These are phyloP conservation scores for Biston betularia DNA, from an alignment of 2,888 invertebrate species.

Conservation along the genomic window DNA sequence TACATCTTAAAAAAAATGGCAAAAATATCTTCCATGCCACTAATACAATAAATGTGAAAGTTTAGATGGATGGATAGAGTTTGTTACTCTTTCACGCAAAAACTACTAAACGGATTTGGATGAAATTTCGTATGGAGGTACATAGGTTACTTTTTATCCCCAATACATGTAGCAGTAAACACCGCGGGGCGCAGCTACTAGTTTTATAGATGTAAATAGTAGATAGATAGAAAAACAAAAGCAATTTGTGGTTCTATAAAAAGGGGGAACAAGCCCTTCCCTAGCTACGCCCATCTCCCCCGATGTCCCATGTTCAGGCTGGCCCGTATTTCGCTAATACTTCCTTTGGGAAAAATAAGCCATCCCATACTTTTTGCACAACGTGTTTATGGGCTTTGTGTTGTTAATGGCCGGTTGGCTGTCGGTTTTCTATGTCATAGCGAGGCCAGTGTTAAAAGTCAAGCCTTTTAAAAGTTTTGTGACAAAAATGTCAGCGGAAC, in stretches of 20 bases:
- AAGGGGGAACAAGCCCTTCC: constrained; percentile 15
- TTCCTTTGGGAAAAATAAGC: constrained; percentile 46
- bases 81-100: too few species aligned
- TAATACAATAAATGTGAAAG: too few species aligned
- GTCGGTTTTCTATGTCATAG: constrained; percentile 14
- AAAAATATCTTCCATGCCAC: too few species aligned
- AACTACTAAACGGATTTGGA: too few species aligned
- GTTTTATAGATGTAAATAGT: too few species aligned
- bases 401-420: constrained; percentile 37
- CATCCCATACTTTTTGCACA: constrained; percentile 44
- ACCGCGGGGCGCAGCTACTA: too few species aligned
- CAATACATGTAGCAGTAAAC: too few species aligned
- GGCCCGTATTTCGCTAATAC: constrained; percentile 44
- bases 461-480: constrained; percentile 7
- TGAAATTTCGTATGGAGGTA: too few species aligned
- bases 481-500: neutral
- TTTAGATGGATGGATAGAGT: too few species aligned
- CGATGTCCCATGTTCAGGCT: constrained; percentile 44
- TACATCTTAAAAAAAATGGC: too few species aligned
- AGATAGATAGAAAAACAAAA: neutral
- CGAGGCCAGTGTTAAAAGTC: constrained; percentile 10
- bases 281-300: constrained; percentile 30
- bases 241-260: neutral
- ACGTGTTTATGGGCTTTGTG: constrained; percentile 41
- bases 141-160: too few species aligned